These are phyloP conservation scores for Speoplatyrhinus poulsoni DNA, from an alignment of 2,113 vertebrate species.

Conservation along the genomic window DNA sequence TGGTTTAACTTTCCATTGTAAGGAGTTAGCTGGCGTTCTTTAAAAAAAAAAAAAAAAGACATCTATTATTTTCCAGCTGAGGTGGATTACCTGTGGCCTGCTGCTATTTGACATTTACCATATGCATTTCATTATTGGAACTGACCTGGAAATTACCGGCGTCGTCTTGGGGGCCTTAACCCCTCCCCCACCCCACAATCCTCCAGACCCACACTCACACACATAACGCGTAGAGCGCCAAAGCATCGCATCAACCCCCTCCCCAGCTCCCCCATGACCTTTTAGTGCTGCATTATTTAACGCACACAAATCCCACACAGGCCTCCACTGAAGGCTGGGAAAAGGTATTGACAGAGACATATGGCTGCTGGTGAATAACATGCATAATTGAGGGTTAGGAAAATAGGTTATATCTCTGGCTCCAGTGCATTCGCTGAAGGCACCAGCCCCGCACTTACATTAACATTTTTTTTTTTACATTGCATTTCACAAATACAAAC, in stretches of 20 bases:
- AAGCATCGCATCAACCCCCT: conserved; percentile 63
- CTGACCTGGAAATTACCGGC: conserved; percentile 81
- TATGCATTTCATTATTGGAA: conserved; percentile 83
- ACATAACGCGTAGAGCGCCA: conserved; percentile 20
- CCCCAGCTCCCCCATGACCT: conserved; percentile 74
- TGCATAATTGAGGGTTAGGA: conserved; percentile 78
- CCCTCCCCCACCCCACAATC: conserved; percentile 21
- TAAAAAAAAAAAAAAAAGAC: conserved; percentile 56
- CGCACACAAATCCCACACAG: conserved; percentile 77
- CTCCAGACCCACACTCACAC: conserved; percentile 53
- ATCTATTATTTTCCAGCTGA: conserved; percentile 79
- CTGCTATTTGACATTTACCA: conserved; percentile 80
- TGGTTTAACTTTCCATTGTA: conserved; percentile 36
- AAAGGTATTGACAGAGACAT: conserved; percentile 80
- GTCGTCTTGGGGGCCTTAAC: conserved; percentile 41
- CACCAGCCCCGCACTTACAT: conserved; percentile 50
- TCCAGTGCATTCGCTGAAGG: conserved; percentile 49
- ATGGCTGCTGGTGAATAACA: conserved; percentile 72
- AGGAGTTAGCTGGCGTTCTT: conserved; percentile 62
- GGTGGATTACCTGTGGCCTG: conserved; percentile 71
- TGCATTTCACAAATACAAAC: too few relatives aligned
- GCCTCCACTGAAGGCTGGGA: conserved; percentile 66
- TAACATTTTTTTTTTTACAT: too few relatives aligned
- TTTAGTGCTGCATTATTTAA: conserved; percentile 81
- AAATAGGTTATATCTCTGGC: conserved; percentile 67